Conservation (phyloP, 2,888 invertebrate genomes). For the Hoplodrina blanda region DNA sequence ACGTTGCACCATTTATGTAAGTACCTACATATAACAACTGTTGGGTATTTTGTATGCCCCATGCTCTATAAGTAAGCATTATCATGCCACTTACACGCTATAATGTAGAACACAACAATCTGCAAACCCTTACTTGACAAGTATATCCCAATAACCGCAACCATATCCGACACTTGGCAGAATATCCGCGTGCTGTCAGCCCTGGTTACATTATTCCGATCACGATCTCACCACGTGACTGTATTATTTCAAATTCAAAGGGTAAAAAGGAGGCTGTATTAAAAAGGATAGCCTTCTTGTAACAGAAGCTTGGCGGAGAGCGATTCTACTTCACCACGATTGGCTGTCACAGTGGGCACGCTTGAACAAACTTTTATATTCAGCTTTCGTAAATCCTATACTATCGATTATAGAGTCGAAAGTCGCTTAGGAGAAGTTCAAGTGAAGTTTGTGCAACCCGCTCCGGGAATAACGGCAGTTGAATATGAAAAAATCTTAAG, state of each 20-base stretch:
- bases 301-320: slow-evolving; percentile 64
- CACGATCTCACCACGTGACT: slow-evolving; percentile 81
- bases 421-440: slow-evolving; percentile 36
- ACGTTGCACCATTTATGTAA: neutral
- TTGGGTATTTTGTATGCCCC: slow-evolving; percentile 11
- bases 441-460: slow-evolving; percentile 40
- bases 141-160: slow-evolving; percentile 46
- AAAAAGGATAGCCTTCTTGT: slow-evolving; percentile 79
- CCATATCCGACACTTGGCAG: slow-evolving; percentile 35
- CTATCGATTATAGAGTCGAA: slow-evolving; percentile 23
- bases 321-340: slow-evolving; percentile 66
- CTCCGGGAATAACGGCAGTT: slow-evolving; percentile 68
- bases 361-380: slow-evolving; percentile 48
- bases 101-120: slow-evolving; percentile 25
- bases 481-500: slow-evolving; percentile 74
- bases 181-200: slow-evolving; percentile 53
- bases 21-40: slow-evolving; percentile 30
- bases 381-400: slow-evolving; percentile 26
- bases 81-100: slow-evolving; percentile 14
- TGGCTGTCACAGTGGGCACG: slow-evolving; percentile 67
- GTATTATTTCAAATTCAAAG: slow-evolving; percentile 87
- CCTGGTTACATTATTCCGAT: slow-evolving; percentile 70
- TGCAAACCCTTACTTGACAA: slow-evolving; percentile 41
- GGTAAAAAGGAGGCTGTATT: slow-evolving; percentile 81
- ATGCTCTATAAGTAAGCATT: slow-evolving; percentile 14